Percentiles rank a stretch among this genome's conserved stretches.
Evolutionary conservation across 2,888 invertebrate genomes (phyloP).

Genomic region (Athalia cordata): DNA sequence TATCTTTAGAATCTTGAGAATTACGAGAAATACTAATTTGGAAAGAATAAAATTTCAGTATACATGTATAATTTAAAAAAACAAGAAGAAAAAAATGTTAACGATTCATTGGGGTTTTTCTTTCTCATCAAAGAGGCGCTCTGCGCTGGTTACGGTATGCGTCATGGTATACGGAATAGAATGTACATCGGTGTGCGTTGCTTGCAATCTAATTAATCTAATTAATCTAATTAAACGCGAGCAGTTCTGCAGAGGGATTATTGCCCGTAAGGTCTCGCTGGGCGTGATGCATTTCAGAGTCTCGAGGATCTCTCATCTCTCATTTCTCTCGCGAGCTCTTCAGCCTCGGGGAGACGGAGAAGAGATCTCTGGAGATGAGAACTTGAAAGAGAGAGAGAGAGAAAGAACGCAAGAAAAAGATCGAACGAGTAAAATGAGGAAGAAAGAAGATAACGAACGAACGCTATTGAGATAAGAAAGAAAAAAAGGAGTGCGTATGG

Average conservation of each 20-base stretch:
- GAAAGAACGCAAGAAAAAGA: not conserved
- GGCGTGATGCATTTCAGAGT: not conserved
- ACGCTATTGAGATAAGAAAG: not conserved
- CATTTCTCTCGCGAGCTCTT: not conserved
- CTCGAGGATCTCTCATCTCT: not conserved
- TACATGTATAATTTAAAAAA: no score
- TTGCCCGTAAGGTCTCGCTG: not conserved
- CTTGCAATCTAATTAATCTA: slow-evolving; percentile 68
- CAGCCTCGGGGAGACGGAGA: not conserved
- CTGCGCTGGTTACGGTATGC: no score
- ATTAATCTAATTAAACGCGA: slow-evolving; percentile 59
- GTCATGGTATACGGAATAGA: no score
- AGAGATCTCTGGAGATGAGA: not conserved
- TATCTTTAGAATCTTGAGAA: no score
- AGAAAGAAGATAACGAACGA: not conserved
- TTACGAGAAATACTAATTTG: no score
- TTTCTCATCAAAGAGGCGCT: no score
- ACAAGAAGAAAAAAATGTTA: no score
- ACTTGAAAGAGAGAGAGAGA: not conserved
- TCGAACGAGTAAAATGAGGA: not conserved
- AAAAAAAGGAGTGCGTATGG: slow-evolving; percentile 42
- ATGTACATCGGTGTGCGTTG: slow-evolving; percentile 49
- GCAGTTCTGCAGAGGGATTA: slow-evolving; percentile 54
- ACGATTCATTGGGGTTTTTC: no score
- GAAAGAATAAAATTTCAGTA: no score